phyloP scores from a whole-genome alignment of 2,888 invertebrate genomes.

The Cephus sareptanus region DNA sequence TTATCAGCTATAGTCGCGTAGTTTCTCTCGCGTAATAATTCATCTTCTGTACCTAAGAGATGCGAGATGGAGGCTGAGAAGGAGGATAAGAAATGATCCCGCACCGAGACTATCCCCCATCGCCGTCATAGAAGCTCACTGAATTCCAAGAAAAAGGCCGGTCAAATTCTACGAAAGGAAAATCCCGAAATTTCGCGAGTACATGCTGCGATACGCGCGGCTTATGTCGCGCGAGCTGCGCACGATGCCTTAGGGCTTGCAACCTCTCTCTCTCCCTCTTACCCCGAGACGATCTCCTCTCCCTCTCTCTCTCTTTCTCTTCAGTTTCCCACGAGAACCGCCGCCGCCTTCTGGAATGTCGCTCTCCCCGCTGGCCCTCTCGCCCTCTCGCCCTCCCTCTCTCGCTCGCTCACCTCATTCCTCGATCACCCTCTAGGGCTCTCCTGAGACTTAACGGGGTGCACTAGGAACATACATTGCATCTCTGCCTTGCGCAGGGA shows the following conservation, averaged over 20 bases:
- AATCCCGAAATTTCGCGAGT: conserved; percentile 34
- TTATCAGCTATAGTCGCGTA: too few relatives aligned
- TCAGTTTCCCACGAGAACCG: conserved; percentile 64
- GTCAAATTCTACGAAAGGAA: conserved; percentile 31
- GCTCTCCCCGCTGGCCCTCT: conserved; percentile 51
- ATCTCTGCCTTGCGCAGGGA: conserved; percentile 4
- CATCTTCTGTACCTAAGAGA: too few relatives aligned
- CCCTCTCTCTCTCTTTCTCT: conserved; percentile 58
- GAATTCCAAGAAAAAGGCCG: neutral
- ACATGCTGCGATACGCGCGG: conserved; percentile 30
- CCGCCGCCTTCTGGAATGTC: conserved; percentile 66
- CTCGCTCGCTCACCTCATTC: conserved; percentile 30
- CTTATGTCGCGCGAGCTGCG: conserved; percentile 53
- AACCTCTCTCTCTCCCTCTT: conserved; percentile 37
- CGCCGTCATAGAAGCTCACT: neutral
- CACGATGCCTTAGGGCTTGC: conserved; percentile 51
- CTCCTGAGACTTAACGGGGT: conserved; percentile 32
- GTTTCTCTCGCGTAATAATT: too few relatives aligned
- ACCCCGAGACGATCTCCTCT: conserved; percentile 45
- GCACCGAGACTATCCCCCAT: too few relatives aligned
- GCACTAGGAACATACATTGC: conserved; percentile 22
- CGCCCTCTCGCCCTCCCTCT: conserved; percentile 25
- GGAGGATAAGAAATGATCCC: too few relatives aligned
- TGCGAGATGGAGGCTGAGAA: too few relatives aligned
- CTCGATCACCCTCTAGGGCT: conserved; percentile 27